Percentiles rank a stretch among this genome's conserved stretches.
Evolutionary conservation across 2,113 vertebrate species (phyloP).

Genomic region (Furnarius figulus): DNA sequence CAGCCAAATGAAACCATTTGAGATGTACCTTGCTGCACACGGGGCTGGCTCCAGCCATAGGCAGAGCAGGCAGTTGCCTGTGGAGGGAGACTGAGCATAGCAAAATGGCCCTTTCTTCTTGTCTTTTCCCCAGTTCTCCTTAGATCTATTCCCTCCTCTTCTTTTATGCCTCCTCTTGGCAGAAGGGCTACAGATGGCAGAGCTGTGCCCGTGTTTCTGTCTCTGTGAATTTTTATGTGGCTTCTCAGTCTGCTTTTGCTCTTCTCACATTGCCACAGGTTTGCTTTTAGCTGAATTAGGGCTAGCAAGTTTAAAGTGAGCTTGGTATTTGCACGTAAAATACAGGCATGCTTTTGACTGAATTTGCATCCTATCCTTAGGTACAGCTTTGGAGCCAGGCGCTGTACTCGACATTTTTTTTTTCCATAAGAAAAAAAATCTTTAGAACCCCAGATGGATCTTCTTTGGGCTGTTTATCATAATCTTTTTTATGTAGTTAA

Average conservation of each 20-base stretch:
- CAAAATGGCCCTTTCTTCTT: not conserved
- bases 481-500: not conserved
- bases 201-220: not conserved
- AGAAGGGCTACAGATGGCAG: not conserved
- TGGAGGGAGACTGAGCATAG: not conserved
- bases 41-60: not conserved
- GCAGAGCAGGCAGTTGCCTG: not conserved
- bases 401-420: not conserved
- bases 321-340: not conserved
- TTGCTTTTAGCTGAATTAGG: not conserved
- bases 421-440: no score
- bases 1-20: not conserved
- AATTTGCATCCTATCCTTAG: not conserved
- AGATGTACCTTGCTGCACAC: not conserved
- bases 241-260: not conserved
- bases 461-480: not conserved
- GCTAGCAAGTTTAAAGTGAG: not conserved
- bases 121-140: not conserved
- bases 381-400: not conserved
- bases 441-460: not conserved
- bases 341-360: not conserved
- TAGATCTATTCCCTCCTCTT: not conserved
- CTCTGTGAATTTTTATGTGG: not conserved
- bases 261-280: not conserved
- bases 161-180: not conserved